Percentiles rank a stretch among this genome's conserved stretches.
Conservation (phyloP, 2,797 vertebrate genomes). For the Todus mexicanus region DNA sequence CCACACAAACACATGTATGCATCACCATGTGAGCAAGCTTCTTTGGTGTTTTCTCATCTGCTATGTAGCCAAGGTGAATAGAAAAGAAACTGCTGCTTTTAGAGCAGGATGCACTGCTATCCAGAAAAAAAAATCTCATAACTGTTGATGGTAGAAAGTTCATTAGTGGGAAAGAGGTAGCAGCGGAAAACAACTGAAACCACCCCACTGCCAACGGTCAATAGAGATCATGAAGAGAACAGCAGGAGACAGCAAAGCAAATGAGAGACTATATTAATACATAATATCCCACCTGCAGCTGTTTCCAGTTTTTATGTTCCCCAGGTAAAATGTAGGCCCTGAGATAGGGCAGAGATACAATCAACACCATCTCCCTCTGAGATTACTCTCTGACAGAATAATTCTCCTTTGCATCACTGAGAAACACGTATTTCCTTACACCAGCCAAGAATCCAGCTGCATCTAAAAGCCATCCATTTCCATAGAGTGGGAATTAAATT, state of each 20-base stretch:
- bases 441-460: not conserved
- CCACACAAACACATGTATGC: not conserved
- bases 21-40: not conserved
- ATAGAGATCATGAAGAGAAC: not conserved
- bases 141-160: not conserved
- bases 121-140: not conserved
- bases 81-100: not conserved
- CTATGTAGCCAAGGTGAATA: not conserved
- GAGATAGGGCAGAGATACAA: not conserved
- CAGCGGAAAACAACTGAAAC: not conserved
- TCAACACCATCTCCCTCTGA: not conserved
- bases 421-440: not conserved
- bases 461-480: not conserved
- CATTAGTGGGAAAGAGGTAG: fast-evolving
- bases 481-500: not conserved
- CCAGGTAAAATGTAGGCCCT: not conserved
- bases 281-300: not conserved
- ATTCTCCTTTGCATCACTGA: not conserved
- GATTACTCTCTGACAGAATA: not conserved
- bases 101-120: not conserved
- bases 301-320: not conserved
- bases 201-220: not conserved
- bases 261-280: not conserved
- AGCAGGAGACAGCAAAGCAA: not conserved
- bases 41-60: not conserved